Conservation (phyloP, 2,797 vertebrate genomes). For the Poecilia velifera region DNA sequence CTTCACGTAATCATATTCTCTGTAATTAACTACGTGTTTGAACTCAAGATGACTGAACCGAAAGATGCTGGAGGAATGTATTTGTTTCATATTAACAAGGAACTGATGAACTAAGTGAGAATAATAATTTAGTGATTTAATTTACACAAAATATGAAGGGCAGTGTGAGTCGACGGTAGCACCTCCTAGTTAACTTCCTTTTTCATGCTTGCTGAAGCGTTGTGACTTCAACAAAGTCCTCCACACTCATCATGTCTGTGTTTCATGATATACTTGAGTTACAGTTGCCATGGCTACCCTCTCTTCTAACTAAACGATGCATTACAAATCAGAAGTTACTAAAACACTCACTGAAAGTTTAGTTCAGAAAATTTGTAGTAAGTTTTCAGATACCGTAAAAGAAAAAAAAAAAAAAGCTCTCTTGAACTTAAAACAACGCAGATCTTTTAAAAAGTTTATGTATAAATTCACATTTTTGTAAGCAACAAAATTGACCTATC, state of each 20-base stretch:
- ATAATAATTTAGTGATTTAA: neutral
- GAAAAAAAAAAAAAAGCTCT: neutral
- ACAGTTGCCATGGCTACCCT: neutral
- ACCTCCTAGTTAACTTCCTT: neutral
- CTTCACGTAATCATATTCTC: neutral
- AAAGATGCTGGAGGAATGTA: neutral
- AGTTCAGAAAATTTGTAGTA: neutral
- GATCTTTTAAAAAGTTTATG: neutral
- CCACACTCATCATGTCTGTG: neutral
- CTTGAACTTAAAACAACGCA: neutral
- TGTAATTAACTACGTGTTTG: no score
- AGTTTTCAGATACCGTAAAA: neutral
- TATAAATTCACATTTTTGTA: neutral
- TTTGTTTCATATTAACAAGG: neutral
- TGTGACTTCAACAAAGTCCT: neutral
- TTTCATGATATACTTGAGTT: neutral
- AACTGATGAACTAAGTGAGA: neutral
- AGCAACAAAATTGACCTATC: no score
- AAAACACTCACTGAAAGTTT: neutral
- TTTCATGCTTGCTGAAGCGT: conserved; percentile 3
- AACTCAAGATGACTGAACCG: neutral
- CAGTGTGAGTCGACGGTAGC: neutral
- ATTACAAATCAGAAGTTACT: neutral
- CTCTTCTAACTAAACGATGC: neutral
- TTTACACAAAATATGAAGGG: neutral